A percentile compares a stretch with the other conserved stretches of the same genome.
These are phyloP conservation scores for Imbricaverruca yamaguchii DNA, from an alignment of 2,888 invertebrate genomes.

Conservation along the genomic window DNA sequence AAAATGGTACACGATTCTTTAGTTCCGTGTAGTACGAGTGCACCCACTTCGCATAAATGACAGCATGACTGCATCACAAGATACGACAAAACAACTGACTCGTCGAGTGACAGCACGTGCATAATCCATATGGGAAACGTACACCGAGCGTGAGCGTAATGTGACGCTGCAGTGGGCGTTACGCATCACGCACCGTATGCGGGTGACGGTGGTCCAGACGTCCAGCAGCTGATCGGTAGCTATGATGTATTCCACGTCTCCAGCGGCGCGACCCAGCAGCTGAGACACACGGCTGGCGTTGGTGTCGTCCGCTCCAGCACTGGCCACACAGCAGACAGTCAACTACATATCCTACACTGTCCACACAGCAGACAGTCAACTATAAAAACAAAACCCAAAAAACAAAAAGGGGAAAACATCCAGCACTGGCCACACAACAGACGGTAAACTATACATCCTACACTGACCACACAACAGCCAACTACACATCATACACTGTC, in stretches of 20 bases:
- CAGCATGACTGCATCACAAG: too few relatives aligned
- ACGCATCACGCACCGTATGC: background rate
- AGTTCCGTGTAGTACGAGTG: too few relatives aligned
- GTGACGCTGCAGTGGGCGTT: background rate
- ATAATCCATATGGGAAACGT: too few relatives aligned
- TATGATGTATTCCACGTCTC: background rate
- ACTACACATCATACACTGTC: background rate
- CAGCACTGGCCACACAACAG: too few relatives aligned
- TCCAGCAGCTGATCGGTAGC: background rate
- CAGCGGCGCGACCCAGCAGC: conserved; percentile 2
- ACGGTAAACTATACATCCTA: too few relatives aligned
- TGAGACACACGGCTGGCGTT: conserved; percentile 1
- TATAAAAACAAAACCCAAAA: too few relatives aligned
- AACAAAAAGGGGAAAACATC: too few relatives aligned
- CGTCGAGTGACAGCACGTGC: too few relatives aligned
- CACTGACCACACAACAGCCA: background rate
- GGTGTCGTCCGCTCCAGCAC: background rate
- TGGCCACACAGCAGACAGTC: background rate
- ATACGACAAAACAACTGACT: too few relatives aligned
- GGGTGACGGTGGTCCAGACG: background rate
- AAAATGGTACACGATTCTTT: too few relatives aligned
- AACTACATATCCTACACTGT: background rate
- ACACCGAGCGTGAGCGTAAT: background rate
- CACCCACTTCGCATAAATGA: too few relatives aligned
- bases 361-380: background rate